A percentile compares a stretch with the other conserved stretches of the same genome.
These are phyloP conservation scores for Xestia ashworthii DNA, from an alignment of 2,888 invertebrate species.

Conservation along the genomic window DNA sequence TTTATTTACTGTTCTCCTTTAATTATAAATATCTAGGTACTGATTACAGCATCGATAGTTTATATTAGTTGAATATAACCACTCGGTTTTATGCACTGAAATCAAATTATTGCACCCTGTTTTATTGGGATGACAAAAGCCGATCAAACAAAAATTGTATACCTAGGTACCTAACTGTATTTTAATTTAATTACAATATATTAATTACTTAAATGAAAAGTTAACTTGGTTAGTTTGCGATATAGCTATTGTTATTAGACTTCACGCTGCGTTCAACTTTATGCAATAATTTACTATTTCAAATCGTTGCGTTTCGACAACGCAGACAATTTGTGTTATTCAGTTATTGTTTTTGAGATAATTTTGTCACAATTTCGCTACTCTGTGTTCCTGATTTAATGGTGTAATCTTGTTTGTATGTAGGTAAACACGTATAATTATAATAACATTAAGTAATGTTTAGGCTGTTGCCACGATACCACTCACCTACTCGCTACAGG, in stretches of 20 bases:
- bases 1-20: constrained; percentile 35
- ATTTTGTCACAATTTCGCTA: constrained; percentile 68
- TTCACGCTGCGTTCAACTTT: constrained; percentile 19
- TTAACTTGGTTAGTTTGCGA: constrained; percentile 57
- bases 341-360: constrained; percentile 73
- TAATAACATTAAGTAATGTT: constrained; percentile 69
- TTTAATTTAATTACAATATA: constrained; percentile 55
- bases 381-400: constrained; percentile 71
- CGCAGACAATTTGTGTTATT: constrained; percentile 35
- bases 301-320: constrained; percentile 14
- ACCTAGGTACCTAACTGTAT: constrained; percentile 41
- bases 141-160: constrained; percentile 36
- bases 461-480: constrained; percentile 61
- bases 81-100: neutral
- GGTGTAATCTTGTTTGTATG: constrained; percentile 70
- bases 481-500: constrained; percentile 51
- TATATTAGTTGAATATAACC: constrained; percentile 22
- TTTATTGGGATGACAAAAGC: constrained; percentile 62
- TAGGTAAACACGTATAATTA: constrained; percentile 72
- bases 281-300: constrained; percentile 33
- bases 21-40: constrained; percentile 23
- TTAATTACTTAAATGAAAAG: constrained; percentile 48
- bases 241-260: constrained; percentile 56
- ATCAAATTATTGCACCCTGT: neutral
- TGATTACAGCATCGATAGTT: constrained; percentile 8